Conservation (phyloP, 1,140 invertebrate species). For the Pogonomyrmex californicus region DNA sequence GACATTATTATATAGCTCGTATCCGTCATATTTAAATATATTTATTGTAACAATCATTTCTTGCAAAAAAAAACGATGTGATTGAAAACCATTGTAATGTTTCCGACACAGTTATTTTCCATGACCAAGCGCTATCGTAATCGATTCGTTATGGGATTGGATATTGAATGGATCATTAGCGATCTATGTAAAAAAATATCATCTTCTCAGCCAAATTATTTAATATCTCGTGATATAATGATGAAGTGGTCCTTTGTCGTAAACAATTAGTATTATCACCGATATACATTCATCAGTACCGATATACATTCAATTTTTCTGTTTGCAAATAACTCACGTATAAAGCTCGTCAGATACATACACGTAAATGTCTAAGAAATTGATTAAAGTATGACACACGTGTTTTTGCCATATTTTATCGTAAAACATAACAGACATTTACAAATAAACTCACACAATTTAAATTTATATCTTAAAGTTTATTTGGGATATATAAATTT, state of each 20-base stretch:
- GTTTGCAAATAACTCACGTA: neutral
- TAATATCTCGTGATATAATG: neutral
- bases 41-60: neutral
- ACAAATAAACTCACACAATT: neutral
- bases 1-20: neutral
- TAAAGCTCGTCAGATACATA: neutral
- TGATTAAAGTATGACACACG: neutral
- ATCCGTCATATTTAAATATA: neutral
- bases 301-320: constrained; percentile 9
- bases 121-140: neutral
- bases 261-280: constrained; percentile 36
- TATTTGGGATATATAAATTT: neutral
- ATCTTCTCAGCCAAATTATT: constrained; percentile 33
- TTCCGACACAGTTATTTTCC: constrained; percentile 18
- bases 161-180: neutral
- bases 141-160: neutral
- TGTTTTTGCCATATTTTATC: neutral
- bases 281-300: neutral
- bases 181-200: constrained; percentile 9
- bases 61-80: neutral
- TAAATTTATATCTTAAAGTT: neutral
- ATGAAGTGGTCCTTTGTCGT: neutral
- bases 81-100: constrained; percentile 11
- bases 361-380: neutral
- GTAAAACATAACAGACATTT: neutral